Evolutionary conservation across 30 jellyfish, hydroid and myxozoan species (phyloP).

Genomic region (Turritopsis rubra): DNA sequence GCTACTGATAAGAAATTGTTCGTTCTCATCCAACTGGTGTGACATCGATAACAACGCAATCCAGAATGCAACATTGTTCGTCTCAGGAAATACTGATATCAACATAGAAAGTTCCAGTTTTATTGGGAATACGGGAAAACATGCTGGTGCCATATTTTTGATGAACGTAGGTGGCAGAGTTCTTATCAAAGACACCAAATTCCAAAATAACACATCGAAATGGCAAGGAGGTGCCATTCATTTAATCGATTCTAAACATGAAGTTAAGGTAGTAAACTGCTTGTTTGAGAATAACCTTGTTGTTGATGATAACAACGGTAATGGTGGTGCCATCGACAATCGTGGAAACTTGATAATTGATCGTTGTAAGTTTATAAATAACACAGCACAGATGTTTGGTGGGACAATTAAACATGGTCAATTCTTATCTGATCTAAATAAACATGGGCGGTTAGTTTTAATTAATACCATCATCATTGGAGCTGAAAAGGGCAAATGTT

Average conservation of each 20-base stretch:
- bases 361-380: too few relatives aligned
- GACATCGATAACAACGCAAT: neutral
- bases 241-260: neutral
- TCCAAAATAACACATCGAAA: neutral
- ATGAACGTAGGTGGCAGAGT: too few relatives aligned
- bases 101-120: neutral
- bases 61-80: neutral
- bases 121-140: too few relatives aligned
- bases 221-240: slow-evolving; percentile 10
- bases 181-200: neutral
- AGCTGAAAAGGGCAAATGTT: too few relatives aligned
- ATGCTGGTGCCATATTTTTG: too few relatives aligned
- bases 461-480: too few relatives aligned
- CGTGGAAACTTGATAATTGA: too few relatives aligned
- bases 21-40: neutral
- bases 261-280: neutral
- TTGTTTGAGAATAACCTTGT: slow-evolving; percentile 1
- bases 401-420: too few relatives aligned
- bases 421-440: too few relatives aligned
- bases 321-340: slow-evolving; percentile 17
- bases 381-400: too few relatives aligned
- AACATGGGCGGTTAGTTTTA: too few relatives aligned
- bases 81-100: neutral
- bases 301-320: neutral
- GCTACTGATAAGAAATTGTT: neutral